Evolutionary conservation across 1,140 invertebrate genomes (phyloP), one percentile per base, ranked within the genome.

Genomic region (Portunus trituberculatus): DNA sequence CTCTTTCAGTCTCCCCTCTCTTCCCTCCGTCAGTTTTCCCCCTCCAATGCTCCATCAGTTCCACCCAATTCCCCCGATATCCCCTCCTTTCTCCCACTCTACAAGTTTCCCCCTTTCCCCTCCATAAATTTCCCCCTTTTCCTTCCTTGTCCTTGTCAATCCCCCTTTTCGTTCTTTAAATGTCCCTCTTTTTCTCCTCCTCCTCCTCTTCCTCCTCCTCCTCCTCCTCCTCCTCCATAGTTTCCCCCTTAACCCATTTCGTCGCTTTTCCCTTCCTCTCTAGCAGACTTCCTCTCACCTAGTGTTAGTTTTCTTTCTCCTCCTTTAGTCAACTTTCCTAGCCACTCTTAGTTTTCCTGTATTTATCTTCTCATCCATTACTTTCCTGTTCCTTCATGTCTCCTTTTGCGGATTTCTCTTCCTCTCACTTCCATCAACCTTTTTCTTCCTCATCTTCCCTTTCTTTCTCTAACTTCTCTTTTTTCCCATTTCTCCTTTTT

Each of bases 71-170:
- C 83, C 83, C 31, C 83, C 31, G 4, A 84, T 3, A 3, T 3
- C 10, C 31, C 83, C 7, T 84, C 20, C 83, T 25, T 28, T 84
- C 83, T 25, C 83, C 83, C 83, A 10, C 83, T 84, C 31, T 25
- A 84, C 52, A 59, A 59, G 52, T 39, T 87, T 32, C 84, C 31
- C n/a, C 14, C 52, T 84, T 29, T 84, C 28, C 83, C 83, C 83
- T 84, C 31, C 83, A 84, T 32, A 84, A 28, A 84, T 84, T 29
- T 59, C 52, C 83, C 31, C 83, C 31, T 84, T 84, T 87, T 32
- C 84, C 31, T 87, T 46, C 84, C 39, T 87, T 87, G n/a, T 87
- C 84, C 84, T 87, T 87, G 6, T 32, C 39, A 87, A 1, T 32
- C 7, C 31, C 29, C 29, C 31, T 32, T 84, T 39, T 20, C 39